These are phyloP conservation scores for Coleophora deauratella DNA, from an alignment of 2,888 invertebrate species.

Conservation along the genomic window DNA sequence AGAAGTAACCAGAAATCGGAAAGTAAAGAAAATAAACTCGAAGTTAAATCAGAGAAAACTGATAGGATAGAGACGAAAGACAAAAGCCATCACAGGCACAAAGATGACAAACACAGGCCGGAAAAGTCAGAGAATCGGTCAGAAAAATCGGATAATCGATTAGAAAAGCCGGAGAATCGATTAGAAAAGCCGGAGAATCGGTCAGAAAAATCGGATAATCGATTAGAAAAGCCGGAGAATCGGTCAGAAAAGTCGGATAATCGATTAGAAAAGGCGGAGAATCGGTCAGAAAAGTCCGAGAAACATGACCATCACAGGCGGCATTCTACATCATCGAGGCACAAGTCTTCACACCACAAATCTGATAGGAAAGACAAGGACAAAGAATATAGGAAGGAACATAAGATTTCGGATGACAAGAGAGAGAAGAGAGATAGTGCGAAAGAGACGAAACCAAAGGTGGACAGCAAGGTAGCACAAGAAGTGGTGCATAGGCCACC, in stretches of 20 bases:
- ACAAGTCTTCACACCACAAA: conserved; percentile 45
- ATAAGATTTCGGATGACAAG: conserved; percentile 2
- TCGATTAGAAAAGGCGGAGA: conserved; percentile 16
- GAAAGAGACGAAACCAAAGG: conserved; percentile 26
- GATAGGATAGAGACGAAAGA: conserved; percentile 15
- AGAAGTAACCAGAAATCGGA: conserved; percentile 12
- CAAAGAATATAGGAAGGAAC: conserved; percentile 11
- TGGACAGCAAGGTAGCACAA: conserved; percentile 39
- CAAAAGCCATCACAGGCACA: conserved; percentile 40
- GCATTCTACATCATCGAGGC: conserved; percentile 50
- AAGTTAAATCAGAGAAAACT: conserved; percentile 13
- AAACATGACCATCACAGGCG: conserved; percentile 46
- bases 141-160: conserved; percentile 22
- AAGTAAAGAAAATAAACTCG: neutral
- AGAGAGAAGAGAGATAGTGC: conserved; percentile 17
- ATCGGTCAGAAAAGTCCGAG: conserved; percentile 30
- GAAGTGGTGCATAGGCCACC: conserved; percentile 47
- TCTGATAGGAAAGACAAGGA: conserved; percentile 14
- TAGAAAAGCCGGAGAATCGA: too few species aligned
- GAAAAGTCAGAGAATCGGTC: too few species aligned
- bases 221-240: conserved; percentile 10
- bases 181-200: too few species aligned
- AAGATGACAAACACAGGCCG: conserved; percentile 33
- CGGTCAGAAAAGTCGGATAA: conserved; percentile 31
- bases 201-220: conserved; percentile 36